Base-by-base conservation (phyloP, 2,797 vertebrate species). In the Helarctos malayanus region DNA sequence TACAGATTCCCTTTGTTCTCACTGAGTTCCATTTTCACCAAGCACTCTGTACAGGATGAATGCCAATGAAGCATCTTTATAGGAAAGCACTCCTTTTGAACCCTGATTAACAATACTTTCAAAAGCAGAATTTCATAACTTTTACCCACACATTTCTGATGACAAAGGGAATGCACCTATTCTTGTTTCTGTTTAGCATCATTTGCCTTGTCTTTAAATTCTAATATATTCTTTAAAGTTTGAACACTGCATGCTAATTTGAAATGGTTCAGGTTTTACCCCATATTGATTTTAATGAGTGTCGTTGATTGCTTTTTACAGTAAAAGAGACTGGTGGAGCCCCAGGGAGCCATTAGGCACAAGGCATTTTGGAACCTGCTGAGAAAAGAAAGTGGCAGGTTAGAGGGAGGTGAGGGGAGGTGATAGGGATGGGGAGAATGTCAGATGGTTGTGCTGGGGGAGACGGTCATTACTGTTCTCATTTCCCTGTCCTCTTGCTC, bases 211-310 rank as follows among this genome's bases (percentile, higher is more conserved):
- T 93, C 79, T 97, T 87, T 94, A 80, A 89, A 85, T 91, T 80
- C 5, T 78, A 54, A 92, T 76, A 27, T n/a, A 56, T 47, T 73
- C 41, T 88, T 94, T 76, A 81, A 92, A 95, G 35, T 84, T 95
- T 93, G 59, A 91, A 91, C 3, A 23, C 35, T 41, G 18, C 52
- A 32, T 71, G 69, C 45, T 96, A 91, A 80, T 71, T 93, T 95
- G 47, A 89, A 91, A 87, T 84, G 56, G 54, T 78, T 59, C 11
- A 69, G 69, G 29, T 73, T 96, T 95, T 95, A 92, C 89, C 92
- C 68, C 45, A 68, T 96, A 92, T 91, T 96, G 92, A 92, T 94
- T 96, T 96, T 82, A 96, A 94, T 85, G 73, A 96, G 80, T 54
- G 0, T 32, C 52, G 69, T 80, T 88, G 71, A n/a, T 92, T 82